Evolutionary conservation across 2,888 invertebrate species (phyloP).

Genomic region (Ormyrus rosae): DNA sequence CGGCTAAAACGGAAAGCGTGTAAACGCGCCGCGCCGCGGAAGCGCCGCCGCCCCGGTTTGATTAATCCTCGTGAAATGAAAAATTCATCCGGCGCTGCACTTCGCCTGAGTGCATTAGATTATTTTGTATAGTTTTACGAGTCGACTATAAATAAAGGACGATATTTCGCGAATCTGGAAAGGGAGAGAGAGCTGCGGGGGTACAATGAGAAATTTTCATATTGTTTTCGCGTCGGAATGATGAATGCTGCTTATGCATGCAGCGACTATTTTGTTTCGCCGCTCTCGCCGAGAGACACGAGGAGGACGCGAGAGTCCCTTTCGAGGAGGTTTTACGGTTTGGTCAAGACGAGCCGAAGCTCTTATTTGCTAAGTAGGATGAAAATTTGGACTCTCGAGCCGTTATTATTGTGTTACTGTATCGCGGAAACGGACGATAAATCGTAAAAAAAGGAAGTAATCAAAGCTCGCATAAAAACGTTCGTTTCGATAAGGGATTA

Average conservation of each 20-base stretch:
- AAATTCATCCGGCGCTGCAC: slow-evolving; percentile 28
- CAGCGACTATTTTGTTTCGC: neutral
- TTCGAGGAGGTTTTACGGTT: no score
- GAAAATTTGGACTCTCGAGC: no score
- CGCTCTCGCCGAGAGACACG: neutral
- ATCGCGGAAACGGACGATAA: no score
- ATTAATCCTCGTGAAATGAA: slow-evolving; percentile 55
- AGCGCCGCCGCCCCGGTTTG: slow-evolving; percentile 32
- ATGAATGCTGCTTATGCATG: slow-evolving; percentile 39
- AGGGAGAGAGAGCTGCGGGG: no score
- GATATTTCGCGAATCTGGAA: no score
- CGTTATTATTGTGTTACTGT: no score
- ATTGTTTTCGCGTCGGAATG: slow-evolving; percentile 31
- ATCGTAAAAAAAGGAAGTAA: no score
- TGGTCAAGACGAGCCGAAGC: no score
- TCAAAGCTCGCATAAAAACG: no score
- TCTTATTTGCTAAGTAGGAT: no score
- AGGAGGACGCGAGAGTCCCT: no score
- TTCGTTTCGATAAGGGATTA: no score
- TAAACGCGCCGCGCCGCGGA: slow-evolving; percentile 7
- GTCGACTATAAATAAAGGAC: slow-evolving; percentile 1
- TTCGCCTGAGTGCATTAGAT: slow-evolving; percentile 32
- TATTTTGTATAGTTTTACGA: slow-evolving; percentile 30
- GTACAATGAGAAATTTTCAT: slow-evolving; percentile 10
- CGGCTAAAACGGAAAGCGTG: slow-evolving; percentile 53